Evolutionary conservation across 2,113 vertebrate genomes (phyloP).

Genomic region (Cryptomyrus ogoouensis): DNA sequence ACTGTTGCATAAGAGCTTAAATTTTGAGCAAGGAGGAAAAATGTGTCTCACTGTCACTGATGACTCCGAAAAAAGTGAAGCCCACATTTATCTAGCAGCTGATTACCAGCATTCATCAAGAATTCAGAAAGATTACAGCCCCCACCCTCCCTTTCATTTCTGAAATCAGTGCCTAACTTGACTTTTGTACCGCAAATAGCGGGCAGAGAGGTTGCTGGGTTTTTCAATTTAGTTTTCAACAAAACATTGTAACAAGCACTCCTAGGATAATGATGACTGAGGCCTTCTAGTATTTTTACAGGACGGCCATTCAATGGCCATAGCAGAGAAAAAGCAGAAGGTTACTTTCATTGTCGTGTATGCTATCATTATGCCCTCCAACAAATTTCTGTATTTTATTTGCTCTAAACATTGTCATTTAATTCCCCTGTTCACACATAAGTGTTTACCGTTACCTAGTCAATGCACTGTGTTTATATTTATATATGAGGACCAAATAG

Average conservation of each 20-base stretch:
- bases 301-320: background rate
- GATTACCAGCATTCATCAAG: background rate
- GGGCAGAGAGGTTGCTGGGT: background rate
- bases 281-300: background rate
- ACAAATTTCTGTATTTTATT: background rate
- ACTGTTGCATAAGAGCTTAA: too few relatives aligned
- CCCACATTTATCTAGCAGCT: background rate
- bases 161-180: background rate
- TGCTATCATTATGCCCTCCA: background rate
- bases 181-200: background rate
- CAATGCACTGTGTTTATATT: background rate
- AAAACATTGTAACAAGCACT: background rate
- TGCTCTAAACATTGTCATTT: background rate
- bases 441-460: background rate
- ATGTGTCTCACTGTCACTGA: background rate
- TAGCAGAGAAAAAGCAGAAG: background rate
- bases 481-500: background rate
- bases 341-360: background rate
- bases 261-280: background rate
- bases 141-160: background rate
- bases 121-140: background rate
- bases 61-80: background rate
- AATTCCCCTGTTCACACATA: background rate
- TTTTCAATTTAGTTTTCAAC: constrained; percentile 2
- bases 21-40: background rate